Base-by-base conservation (phyloP, 30 jellyfish, hydroid and myxozoan genomes). In the Sanderia malayensis region DNA sequence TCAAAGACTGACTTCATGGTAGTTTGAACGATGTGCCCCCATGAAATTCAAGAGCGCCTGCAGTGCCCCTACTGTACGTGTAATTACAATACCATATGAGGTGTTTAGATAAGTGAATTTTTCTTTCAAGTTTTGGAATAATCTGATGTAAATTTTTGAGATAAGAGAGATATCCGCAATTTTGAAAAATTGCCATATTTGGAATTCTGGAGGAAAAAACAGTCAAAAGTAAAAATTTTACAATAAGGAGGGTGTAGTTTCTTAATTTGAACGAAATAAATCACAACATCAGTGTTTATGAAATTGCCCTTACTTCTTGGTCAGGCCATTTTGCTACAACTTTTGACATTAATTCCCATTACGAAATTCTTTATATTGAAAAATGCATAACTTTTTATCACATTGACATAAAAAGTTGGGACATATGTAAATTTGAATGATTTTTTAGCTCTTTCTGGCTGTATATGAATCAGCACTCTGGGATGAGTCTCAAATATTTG, bases 181-280 rank as follows among this genome's bases (percentile, higher is more conserved):
- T 58, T 58, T 58, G 27, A 31, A 18, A 58, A 58, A 58, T 13
- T 28, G n/a, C 33, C 70, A 24, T 19, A 19, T 58, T 58, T 58
- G 70, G 70, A 58, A 58, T 58, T 58, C 70, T 58, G 70, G 70
- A 58, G 70, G 11, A 24, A 58, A 58, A 58, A 58, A 58, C 32
- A 58, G 4, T 58, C 32, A 58, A 10, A 58, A 58, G 70, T 58
- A 18, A 10, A 58, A 1, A 58, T 58, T 58, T 58, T 18, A 58
- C 70, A 58, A 58, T 58, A 24, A 58, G 70, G 70, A 58, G 11
- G 70, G 70, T 58, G 4, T 10, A 58, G 15, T 15, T 41, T 41
- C 55, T 41, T 41, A 15, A 41, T 41, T 41, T 41, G 55, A 41
- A 41, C 15, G 55, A 41, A 6, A 41, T 41, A 41, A 8, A 41